Base-by-base conservation (phyloP, 1,140 invertebrate genomes). In the Atta colombica region DNA sequence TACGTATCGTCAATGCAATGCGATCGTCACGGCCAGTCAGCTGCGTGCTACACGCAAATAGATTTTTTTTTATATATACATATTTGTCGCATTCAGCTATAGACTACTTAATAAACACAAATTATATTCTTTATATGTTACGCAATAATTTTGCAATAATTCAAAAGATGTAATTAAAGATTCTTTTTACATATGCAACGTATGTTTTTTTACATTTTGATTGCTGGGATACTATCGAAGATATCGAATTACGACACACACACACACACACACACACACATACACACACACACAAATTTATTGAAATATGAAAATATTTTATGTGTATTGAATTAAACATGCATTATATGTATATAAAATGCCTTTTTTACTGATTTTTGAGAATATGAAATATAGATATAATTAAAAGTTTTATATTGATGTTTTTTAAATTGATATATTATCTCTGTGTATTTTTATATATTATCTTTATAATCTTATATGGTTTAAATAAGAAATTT, bases 51-150 rank as follows among this genome's bases (percentile, higher is more conserved):
- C 3, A 81, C 31, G 28, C 21, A 16, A 45, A 61, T n/a, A 35
- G 10, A 74, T 8, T n/a, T 60, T 72, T 82, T 82, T 82, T 82
- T 72, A 39, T 39, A 39, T 8, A 39, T 39, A 39, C 18, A 39
- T 55, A 55, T 16, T 18, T 28, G 6, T n/a, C 25, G 55, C 35
- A 12, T 55, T 7, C 28, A 31, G 18, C 2, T 45, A 31, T 31
- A 31, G 28, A 6, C 25, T n/a, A 12, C 0, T 8, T 68, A 68
- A 68, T 35, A n/a, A 25, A 6, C 25, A 25, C 35, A 12, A 58
- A 72, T 2, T 3, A 25, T 21, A 61, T 82, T 72, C 14, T 60
- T 55, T 14, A 14, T n/a, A n/a, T 53, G n/a, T 66, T 6, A 18
- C 7, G 45, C 31, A 55, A 71, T n/a, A 81, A 58, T 72, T 16